Evolutionary conservation across 2,113 vertebrate species (phyloP), one percentile per base, ranked within the genome.

Genomic region (Dasyornis broadbenti): DNA sequence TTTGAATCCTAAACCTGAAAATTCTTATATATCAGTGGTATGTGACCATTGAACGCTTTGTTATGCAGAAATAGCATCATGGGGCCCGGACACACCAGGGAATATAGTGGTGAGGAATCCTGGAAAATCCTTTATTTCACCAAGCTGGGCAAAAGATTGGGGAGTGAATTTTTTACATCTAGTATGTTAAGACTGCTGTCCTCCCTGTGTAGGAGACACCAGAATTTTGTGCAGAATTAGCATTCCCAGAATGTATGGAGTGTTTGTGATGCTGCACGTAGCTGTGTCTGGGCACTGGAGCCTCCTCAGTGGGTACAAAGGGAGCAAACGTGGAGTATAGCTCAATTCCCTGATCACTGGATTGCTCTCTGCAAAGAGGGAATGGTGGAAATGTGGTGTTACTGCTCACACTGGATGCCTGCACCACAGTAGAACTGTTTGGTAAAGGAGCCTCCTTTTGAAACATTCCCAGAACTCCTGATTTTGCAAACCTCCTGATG

Each of bases 381-480:
- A 53, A 76, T 39, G 56, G 68, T 71, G 63, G 69, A 95, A 91
- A 82, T 50, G 83, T 53, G 82, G 24, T 42, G 53, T 44, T 42
- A 23, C 12, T 19, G 11, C 75, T 88, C 42, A 30, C 35, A 16
- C 13, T 84, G 7, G 11, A 39, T 85, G 77, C 63, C 82, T 17
- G 20, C 86, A 76, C 75, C 16, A 24, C 84, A 79, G 94, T 52
- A 93, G 81, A 76, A 54, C 75, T 95, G 89, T 84, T 86, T 93
- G 81, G 77, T 83, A 81, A 79, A 96, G 75, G 30, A 87, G 53
- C 27, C 44, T 89, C 52, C 88, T 90, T 90, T 89, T 90, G 63
- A 96, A 96, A 93, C 37, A 49, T 95, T 95, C 70, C 75, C 94
- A 96, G 70, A 79, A 94, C 80, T 94, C 86, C 90, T 89, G 70